Percentiles rank a stretch among this genome's conserved stretches.
Evolutionary conservation across 2,797 vertebrate species (phyloP).

Genomic region (Myotis planiceps): DNA sequence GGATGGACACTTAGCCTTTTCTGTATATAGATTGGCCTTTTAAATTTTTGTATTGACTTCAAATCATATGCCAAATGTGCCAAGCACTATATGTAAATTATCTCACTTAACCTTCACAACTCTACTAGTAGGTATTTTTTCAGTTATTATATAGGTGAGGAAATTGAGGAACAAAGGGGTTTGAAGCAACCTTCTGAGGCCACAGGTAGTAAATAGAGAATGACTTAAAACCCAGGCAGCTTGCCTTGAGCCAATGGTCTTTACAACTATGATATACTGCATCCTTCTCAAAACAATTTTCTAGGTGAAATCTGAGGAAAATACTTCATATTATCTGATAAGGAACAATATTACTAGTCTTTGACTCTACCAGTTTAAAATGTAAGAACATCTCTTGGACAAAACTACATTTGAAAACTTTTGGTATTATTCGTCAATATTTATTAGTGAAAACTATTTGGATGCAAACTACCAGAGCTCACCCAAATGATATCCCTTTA

Average conservation of each 20-base stretch:
- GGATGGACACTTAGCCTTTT: too few relatives aligned
- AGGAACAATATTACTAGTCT: background rate
- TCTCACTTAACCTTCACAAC: background rate
- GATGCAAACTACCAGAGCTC: background rate
- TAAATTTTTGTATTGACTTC: background rate
- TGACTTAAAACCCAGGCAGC: background rate
- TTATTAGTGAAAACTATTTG: background rate
- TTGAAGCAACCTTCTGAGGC: background rate
- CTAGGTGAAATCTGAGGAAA: background rate
- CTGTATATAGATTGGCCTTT: background rate
- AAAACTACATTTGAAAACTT: conserved; percentile 29
- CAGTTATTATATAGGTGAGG: background rate
- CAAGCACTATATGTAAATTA: background rate
- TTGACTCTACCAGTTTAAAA: conserved; percentile 24
- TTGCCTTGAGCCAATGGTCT: background rate
- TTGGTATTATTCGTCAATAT: background rate
- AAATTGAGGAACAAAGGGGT: background rate
- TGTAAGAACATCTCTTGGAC: background rate
- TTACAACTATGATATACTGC: background rate
- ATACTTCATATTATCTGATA: background rate
- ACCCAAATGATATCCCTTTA: background rate
- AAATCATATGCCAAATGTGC: background rate
- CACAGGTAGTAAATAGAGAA: background rate
- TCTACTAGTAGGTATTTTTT: background rate
- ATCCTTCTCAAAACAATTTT: conserved; percentile 10